Evolutionary conservation across 2,113 vertebrate genomes (phyloP).

Genomic region (Pterocles orientalis): DNA sequence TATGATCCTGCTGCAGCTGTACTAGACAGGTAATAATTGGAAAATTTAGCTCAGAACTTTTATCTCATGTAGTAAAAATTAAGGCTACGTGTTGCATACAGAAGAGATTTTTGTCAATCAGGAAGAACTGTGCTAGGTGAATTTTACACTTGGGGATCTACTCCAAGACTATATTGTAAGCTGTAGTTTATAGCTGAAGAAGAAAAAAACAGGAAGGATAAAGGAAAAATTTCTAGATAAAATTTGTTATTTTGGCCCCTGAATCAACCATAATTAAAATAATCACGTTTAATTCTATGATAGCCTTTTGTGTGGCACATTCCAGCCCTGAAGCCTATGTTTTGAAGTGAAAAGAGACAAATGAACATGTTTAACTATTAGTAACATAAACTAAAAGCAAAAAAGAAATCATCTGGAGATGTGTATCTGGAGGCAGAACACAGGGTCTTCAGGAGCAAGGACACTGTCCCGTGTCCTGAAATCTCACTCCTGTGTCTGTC

Average conservation of each 20-base stretch:
- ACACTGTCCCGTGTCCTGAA: neutral
- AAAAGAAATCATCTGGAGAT: neutral
- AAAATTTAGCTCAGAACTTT: constrained; percentile 64
- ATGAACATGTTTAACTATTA: constrained; percentile 4
- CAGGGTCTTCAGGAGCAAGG: neutral
- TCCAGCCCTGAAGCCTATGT: neutral
- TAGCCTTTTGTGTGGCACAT: neutral
- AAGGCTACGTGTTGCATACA: constrained; percentile 15
- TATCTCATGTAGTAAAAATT: constrained; percentile 59
- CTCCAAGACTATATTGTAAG: neutral
- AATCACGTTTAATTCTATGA: neutral
- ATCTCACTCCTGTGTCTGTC: neutral
- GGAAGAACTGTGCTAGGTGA: constrained; percentile 39
- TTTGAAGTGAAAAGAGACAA: neutral
- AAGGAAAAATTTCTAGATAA: neutral
- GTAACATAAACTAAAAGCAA: constrained; percentile 8
- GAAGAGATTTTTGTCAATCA: constrained; percentile 44
- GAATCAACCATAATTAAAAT: constrained; percentile 1
- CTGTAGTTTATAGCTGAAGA: neutral
- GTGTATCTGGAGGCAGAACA: neutral
- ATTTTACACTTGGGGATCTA: constrained; percentile 44
- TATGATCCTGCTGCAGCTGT: constrained; percentile 62
- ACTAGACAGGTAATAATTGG: constrained; percentile 71
- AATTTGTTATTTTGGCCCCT: neutral
- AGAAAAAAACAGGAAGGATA: neutral